Conservation (phyloP, 2,888 invertebrate species). For the Eurytoma californica region DNA sequence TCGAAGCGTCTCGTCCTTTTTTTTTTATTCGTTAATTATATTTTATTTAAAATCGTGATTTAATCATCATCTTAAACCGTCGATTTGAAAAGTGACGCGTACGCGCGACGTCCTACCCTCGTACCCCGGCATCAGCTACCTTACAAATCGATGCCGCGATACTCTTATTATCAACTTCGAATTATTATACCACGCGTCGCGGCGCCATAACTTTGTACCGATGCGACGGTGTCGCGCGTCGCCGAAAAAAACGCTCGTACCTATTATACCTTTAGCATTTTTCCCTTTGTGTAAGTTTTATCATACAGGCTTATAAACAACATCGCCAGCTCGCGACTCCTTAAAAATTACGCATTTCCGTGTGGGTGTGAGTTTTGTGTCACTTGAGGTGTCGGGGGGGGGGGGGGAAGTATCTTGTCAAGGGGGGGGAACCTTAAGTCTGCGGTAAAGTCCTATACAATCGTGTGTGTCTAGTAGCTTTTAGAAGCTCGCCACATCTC, state of each 20-base stretch:
- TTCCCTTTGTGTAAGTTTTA: constrained; percentile 7
- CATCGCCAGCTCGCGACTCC: constrained; percentile 44
- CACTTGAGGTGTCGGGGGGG: background rate
- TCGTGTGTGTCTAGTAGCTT: constrained; percentile 26
- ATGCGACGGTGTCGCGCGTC: constrained; percentile 49
- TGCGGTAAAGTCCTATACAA: constrained; percentile 59
- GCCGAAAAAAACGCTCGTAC: constrained; percentile 8
- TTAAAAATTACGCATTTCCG: constrained; percentile 52
- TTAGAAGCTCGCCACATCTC: constrained; percentile 45
- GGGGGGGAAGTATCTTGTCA: background rate
- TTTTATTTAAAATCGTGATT: constrained; percentile 17
- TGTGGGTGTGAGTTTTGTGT: background rate
- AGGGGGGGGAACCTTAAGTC: constrained; percentile 66
- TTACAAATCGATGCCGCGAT: constrained; percentile 8
- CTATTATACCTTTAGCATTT: background rate
- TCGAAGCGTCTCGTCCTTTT: constrained; percentile 55
- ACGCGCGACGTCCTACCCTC: constrained; percentile 47
- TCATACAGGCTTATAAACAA: constrained; percentile 56
- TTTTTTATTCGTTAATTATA: constrained; percentile 14
- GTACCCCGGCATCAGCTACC: constrained; percentile 50
- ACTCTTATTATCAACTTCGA: constrained; percentile 24
- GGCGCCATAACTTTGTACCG: constrained; percentile 37
- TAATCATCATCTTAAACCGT: constrained; percentile 35
- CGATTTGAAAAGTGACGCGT: constrained; percentile 27
- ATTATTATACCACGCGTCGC: constrained; percentile 29